Evolutionary conservation across 2,888 invertebrate genomes (phyloP), one percentile per base, ranked within the genome.

Genomic region (Drosophila leonis): DNA sequence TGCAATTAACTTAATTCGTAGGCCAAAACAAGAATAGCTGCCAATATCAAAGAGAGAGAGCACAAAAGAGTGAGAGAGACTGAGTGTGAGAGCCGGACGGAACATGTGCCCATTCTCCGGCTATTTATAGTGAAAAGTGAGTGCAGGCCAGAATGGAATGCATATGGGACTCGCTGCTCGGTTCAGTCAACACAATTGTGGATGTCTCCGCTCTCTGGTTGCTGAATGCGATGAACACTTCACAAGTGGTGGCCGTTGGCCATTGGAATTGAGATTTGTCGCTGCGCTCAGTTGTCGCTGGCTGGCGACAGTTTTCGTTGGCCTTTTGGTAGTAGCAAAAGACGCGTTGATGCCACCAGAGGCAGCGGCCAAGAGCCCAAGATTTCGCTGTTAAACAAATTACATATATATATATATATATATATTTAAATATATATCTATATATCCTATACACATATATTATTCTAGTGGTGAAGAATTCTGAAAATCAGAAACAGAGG

Each of bases 61-160:
- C 44, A 31, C 63, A 42, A 48, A 33, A 31, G 56, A 63, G 48
- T 52, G 20, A 33, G 49, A 13, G 42, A 13, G 10, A 61, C 33
- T 27, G 41, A 70, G 46, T n/a, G 51, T 44, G 65, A 57, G 64
- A 46, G 51, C 56, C 55, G 52, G 59, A 65, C 71, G 63, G 60
- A 83, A 78, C 89, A 87, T 85, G 84, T 85, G 84, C 84, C 88
- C 90, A 89, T 82, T 85, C 86, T 72, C 69, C 56, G 79, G 60
- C 91, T 90, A 90, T 89, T 90, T 89, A 81, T 90, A 90, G 76
- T 37, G 55, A 55, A 57, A 60, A 67, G 63, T 72, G 75, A 82
- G 74, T 87, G 80, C 79, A 72, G 79, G 71, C 73, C 65, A 59
- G 42, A 81, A 68, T 79, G 87, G 83, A 84, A 88, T 86, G 90